phyloP scores from a whole-genome alignment of 2,797 vertebrate genomes.

The Hippopotamyrus pictus region DNA sequence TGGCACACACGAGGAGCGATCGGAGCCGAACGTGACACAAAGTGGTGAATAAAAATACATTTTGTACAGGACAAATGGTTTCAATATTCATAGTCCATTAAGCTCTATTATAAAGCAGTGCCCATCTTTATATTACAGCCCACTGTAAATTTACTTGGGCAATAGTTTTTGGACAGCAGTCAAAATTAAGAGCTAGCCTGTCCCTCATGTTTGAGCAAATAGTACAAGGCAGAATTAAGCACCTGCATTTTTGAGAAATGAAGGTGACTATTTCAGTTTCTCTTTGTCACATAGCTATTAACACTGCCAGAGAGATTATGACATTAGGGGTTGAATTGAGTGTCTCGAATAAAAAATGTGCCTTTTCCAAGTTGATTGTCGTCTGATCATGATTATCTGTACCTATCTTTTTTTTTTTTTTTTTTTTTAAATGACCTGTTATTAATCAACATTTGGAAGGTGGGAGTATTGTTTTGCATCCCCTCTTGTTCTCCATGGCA shows the following conservation, averaged over 20 bases:
- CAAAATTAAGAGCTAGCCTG: background rate
- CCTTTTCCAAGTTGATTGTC: background rate
- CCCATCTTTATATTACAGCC: background rate
- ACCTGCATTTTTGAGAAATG: background rate
- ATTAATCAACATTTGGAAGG: background rate
- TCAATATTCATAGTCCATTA: background rate
- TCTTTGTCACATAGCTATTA: background rate
- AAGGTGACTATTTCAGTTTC: background rate
- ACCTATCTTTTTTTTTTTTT: no score
- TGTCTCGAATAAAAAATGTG: background rate
- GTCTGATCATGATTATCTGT: background rate
- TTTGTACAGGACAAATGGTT: background rate
- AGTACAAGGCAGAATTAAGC: background rate
- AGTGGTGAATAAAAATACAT: background rate
- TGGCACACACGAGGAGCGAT: no score
- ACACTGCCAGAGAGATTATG: background rate
- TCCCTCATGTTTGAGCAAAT: background rate
- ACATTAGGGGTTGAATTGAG: background rate
- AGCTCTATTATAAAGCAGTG: background rate
- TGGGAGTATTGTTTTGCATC: background rate
- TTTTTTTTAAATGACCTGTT: background rate
- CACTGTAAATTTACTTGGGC: background rate
- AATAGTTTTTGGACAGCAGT: background rate
- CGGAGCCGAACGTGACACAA: no score
- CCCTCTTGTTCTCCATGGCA: background rate